Base-by-base conservation (phyloP, 2,888 invertebrate genomes). In the Eilema sororculum region DNA sequence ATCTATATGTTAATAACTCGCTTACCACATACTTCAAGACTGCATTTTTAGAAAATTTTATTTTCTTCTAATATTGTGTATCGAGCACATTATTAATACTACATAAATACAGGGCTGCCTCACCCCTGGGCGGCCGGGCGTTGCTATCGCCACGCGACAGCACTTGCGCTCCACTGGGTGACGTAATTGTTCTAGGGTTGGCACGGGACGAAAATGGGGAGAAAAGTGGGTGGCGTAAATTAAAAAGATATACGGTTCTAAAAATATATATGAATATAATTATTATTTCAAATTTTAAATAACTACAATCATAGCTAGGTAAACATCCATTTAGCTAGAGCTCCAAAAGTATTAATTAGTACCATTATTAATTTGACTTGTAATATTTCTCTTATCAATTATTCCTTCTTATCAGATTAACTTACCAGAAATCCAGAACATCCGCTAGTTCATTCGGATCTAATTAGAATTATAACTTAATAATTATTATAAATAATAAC, bases 91-190 rank as follows among this genome's bases (percentile, higher is more conserved):
- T 78, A 82, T 80, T 83, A 74, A 77, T 66, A 79, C 73, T 76
- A 84, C 86, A 85, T 87, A 86, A 86, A 87, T 85, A 87, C 30
- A 70, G 75, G 77, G 77, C 37, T 79, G 80, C 71, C 77, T 67
- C 74, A 22, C 52, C 46, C 72, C 70, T 73, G 77, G 68, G 69
- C 80, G 74, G 65, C 72, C 80, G 75, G 64, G 77, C 80, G 80
- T 65, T 66, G 74, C 71, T 88, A 88, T 89, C 88, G 77, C 59
- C 13, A 64, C 73, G 82, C 74, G 86, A 80, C 89, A 88, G 82
- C 80, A 80, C 82, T 80, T 81, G 72, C 80, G 86, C 79, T 82
- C 69, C 79, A 73, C 68, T 76, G 83, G 52, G 64, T 75, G 68
- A 67, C 70, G 79, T 78, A 81, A 82, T 79, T 82, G 78, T 79